Percentiles rank a stretch among this genome's conserved stretches.
Conservation (phyloP, 2,113 vertebrate genomes). For the Typhlomys cinereus region DNA sequence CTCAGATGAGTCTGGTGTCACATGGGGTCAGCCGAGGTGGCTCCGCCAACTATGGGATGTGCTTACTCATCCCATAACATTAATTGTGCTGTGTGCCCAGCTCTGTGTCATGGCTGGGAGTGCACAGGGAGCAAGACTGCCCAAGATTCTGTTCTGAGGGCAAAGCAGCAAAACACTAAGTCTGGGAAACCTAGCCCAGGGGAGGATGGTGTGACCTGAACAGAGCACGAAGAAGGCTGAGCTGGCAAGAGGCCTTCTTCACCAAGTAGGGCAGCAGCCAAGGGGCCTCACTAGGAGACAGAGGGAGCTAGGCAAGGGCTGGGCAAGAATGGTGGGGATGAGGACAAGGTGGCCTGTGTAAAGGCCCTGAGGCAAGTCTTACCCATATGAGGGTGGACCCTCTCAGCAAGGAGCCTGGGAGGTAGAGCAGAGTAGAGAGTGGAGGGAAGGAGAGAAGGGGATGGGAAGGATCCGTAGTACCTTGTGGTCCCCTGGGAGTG, state of each 20-base stretch:
- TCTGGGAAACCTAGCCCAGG: not conserved
- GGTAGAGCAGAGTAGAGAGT: not conserved
- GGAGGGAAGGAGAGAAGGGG: no score
- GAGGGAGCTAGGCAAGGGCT: not conserved
- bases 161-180: not conserved
- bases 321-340: not conserved
- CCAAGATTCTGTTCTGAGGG: not conserved
- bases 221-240: not conserved
- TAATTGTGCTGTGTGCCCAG: not conserved
- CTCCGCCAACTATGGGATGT: not conserved
- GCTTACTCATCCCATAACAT: not conserved
- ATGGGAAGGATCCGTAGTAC: accelerated
- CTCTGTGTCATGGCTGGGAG: not conserved
- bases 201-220: no score
- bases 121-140: not conserved
- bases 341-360: not conserved
- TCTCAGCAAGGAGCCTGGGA: not conserved
- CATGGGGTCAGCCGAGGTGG: not conserved
- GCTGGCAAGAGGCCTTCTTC: not conserved
- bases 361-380: not conserved
- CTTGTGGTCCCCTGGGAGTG: not conserved
- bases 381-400: not conserved
- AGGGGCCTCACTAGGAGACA: not conserved
- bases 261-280: not conserved
- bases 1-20: not conserved